phyloP scores from a whole-genome alignment of 23 tunicate species.

The Oikopleura vanhoeffeni region DNA sequence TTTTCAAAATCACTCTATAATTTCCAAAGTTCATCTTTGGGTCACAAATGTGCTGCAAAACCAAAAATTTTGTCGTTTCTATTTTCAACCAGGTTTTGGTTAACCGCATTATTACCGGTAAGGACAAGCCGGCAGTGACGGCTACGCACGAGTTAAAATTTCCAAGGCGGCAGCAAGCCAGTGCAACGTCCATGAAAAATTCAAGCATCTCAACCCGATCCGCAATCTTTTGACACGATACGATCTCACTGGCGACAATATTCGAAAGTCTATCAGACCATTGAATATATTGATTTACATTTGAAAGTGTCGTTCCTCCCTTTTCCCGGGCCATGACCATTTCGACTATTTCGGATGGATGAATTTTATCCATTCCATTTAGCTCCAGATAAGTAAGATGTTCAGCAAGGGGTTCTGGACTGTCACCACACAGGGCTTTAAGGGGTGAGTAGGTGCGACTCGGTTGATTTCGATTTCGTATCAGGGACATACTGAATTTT shows the following conservation, averaged over 20 bases:
- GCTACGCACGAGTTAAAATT: not conserved
- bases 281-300: not conserved
- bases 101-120: not conserved
- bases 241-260: not conserved
- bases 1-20: not conserved
- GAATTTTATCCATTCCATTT: constrained; percentile 6
- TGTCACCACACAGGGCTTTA: not conserved
- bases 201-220: constrained; percentile 11
- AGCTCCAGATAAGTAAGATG: constrained; percentile 5
- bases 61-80: not conserved
- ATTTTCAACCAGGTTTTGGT: constrained; percentile 6
- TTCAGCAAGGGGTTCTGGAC: not conserved
- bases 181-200: constrained; percentile 4
- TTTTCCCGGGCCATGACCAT: not conserved
- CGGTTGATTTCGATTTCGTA: not conserved
- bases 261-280: not conserved
- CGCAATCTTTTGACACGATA: not conserved
- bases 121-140: not conserved
- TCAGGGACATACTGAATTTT: constrained; percentile 17
- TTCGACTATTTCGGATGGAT: not conserved
- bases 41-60: constrained; percentile 4
- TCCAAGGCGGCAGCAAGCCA: constrained; percentile 8
- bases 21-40: not conserved
- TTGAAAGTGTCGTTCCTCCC: not conserved
- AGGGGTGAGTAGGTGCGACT: not conserved